These are phyloP conservation scores for Callipepla californica DNA, from an alignment of 2,113 vertebrate species.

Conservation along the genomic window DNA sequence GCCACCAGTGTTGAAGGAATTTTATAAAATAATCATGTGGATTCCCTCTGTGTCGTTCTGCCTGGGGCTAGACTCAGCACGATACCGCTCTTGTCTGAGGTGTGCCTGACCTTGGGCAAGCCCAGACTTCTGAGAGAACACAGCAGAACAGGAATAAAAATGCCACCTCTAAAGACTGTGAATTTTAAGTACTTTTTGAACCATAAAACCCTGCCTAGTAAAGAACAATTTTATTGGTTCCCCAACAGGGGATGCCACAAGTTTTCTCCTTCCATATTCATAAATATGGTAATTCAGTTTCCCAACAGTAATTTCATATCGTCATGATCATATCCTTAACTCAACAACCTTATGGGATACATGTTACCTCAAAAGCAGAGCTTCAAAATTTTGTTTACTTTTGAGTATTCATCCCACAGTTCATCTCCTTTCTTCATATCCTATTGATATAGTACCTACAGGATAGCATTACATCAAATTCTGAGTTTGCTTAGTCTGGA, in stretches of 20 bases:
- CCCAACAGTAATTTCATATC: neutral
- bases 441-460: neutral
- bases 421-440: neutral
- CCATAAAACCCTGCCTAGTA: neutral
- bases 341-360: neutral
- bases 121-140: neutral
- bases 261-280: neutral
- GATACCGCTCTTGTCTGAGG: neutral
- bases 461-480: neutral
- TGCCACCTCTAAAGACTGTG: neutral
- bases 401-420: neutral
- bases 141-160: neutral
- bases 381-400: neutral
- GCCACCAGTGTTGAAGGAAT: neutral
- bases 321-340: neutral
- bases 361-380: neutral
- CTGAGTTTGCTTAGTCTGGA: no score
- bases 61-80: neutral
- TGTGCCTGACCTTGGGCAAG: neutral
- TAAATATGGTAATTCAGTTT: neutral
- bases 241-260: neutral
- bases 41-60: neutral
- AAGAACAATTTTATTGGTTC: neutral
- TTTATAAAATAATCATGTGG: neutral
- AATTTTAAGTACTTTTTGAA: neutral